Evolutionary conservation across 1,140 invertebrate species (phyloP).

Genomic region (Scaptodrosophila lebanonensis): DNA sequence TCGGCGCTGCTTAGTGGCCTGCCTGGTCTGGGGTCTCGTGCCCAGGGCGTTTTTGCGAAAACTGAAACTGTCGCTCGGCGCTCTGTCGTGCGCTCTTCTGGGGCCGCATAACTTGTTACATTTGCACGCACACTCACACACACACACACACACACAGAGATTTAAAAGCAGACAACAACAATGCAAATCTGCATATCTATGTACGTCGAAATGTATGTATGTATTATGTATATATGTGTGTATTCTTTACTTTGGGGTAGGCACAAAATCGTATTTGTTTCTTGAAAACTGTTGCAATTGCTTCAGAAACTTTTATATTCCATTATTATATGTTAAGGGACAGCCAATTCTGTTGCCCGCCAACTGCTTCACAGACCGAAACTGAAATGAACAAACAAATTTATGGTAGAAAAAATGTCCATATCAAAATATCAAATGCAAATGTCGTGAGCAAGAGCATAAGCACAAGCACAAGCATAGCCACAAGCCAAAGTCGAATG

Average conservation of each 20-base stretch:
- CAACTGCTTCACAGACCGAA: not conserved
- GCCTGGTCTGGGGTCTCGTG: not conserved
- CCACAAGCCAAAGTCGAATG: too few species aligned
- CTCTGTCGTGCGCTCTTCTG: constrained; percentile 13
- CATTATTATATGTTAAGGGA: too few species aligned
- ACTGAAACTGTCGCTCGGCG: constrained; percentile 5
- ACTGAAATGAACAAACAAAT: constrained; percentile 27
- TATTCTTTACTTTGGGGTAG: too few species aligned
- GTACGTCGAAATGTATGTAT: too few species aligned
- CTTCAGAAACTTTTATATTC: too few species aligned
- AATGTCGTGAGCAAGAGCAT: not conserved
- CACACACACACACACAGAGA: constrained; percentile 4
- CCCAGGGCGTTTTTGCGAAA: constrained; percentile 19
- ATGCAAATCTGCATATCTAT: too few species aligned
- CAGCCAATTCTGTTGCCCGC: too few species aligned
- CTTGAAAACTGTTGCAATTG: too few species aligned
- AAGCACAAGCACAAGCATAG: constrained; percentile 23
- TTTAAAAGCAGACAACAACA: too few species aligned
- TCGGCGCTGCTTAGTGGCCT: not conserved
- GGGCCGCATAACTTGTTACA: constrained; percentile 8
- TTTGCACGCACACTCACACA: constrained; percentile 19
- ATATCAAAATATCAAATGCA: constrained; percentile 18
- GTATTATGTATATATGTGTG: too few species aligned
- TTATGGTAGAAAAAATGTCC: too few species aligned
- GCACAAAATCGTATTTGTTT: too few species aligned